A percentile compares a stretch with the other conserved stretches of the same genome.
Conservation (phyloP, 2,888 invertebrate genomes). For the Metellina segmentata region DNA sequence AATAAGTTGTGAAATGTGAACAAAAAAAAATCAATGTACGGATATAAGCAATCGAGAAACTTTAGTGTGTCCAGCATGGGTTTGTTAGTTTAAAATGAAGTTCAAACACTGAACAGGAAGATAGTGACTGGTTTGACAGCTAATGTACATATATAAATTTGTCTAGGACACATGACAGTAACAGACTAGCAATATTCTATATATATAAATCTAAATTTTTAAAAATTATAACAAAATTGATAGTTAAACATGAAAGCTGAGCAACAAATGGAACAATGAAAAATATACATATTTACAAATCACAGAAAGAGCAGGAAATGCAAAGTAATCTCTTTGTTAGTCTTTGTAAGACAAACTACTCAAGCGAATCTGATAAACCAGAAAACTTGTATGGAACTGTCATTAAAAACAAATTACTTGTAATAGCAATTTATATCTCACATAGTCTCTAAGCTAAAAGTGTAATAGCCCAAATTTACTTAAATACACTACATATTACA, state of each 20-base stretch:
- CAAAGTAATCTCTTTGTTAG: conserved; percentile 29
- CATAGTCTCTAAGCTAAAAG: no score
- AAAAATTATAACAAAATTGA: conserved; percentile 39
- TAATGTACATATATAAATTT: conserved; percentile 20
- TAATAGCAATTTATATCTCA: no score
- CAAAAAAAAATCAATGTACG: background rate
- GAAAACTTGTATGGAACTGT: background rate
- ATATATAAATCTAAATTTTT: conserved; percentile 23
- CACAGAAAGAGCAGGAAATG: conserved; percentile 57
- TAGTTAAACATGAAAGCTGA: conserved; percentile 36
- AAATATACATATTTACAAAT: conserved; percentile 71
- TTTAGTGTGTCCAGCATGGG: background rate
- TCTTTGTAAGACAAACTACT: background rate
- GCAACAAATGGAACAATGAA: conserved; percentile 56
- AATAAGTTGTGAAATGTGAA: background rate
- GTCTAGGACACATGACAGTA: conserved; percentile 26
- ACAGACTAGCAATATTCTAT: conserved; percentile 54
- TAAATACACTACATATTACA: no score
- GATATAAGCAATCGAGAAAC: background rate
- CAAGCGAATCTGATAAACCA: background rate
- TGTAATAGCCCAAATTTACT: no score
- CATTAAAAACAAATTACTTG: no score
- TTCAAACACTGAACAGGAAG: background rate
- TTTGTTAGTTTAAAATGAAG: background rate
- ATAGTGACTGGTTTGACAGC: conserved; percentile 56